A percentile compares a stretch with the other conserved stretches of the same genome.
Evolutionary conservation across 2,113 vertebrate species (phyloP).

Genomic region (Ibidorhyncha struthersii): DNA sequence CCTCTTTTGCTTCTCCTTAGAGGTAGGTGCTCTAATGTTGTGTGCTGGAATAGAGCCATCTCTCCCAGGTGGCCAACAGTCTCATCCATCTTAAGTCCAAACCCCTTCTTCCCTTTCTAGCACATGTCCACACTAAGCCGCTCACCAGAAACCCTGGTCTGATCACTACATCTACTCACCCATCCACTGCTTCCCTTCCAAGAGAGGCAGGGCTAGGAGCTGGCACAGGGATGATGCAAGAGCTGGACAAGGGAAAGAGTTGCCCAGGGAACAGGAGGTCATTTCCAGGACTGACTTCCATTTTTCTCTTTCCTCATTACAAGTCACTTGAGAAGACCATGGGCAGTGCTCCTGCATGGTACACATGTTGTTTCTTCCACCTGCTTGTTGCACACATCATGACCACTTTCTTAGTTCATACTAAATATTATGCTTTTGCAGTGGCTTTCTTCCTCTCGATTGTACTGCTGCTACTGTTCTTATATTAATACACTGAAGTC

Average conservation of each 20-base stretch:
- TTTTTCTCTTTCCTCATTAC: neutral
- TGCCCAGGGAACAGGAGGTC: neutral
- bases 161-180: neutral
- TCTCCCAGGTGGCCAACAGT: neutral
- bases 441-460: neutral
- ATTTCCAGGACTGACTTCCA: neutral
- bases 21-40: neutral
- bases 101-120: neutral
- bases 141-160: neutral
- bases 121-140: neutral
- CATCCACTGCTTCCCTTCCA: neutral
- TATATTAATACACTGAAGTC: neutral
- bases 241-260: neutral
- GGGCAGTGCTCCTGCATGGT: fast-evolving
- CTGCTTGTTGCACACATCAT: neutral
- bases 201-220: neutral
- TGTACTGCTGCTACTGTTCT: neutral
- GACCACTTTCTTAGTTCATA: neutral
- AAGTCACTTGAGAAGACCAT: neutral
- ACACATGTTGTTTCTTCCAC: neutral
- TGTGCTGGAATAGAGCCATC: neutral
- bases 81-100: neutral
- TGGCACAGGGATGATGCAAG: neutral
- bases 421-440: neutral
- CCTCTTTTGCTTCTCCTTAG: neutral